A percentile compares a stretch with the other conserved stretches of the same genome.
phyloP scores from a whole-genome alignment of 2,888 invertebrate genomes.

The Temnothorax unifasciatus region DNA sequence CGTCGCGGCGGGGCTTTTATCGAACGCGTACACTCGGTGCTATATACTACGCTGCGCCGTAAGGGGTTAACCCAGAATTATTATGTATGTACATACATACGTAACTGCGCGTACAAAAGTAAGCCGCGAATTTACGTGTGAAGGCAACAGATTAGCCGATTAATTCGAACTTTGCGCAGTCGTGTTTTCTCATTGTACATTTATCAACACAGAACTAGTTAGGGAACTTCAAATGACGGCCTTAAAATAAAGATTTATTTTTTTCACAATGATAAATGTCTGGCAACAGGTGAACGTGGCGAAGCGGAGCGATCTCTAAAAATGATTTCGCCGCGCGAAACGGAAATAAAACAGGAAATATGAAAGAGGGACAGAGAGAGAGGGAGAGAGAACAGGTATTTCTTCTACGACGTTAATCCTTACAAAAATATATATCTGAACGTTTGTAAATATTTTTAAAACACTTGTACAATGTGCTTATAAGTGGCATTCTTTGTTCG shows the following conservation, averaged over 20 bases:
- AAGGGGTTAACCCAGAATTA: constrained; percentile 35
- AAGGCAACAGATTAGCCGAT: constrained; percentile 48
- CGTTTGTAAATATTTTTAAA: constrained; percentile 72
- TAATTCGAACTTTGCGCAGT: constrained; percentile 62
- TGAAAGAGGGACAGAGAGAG: constrained; percentile 5
- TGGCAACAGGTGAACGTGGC: constrained; percentile 43
- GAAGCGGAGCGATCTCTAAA: constrained; percentile 44
- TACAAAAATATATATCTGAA: constrained; percentile 54
- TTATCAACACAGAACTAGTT: constrained; percentile 71
- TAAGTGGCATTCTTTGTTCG: constrained; percentile 72
- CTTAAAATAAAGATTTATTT: constrained; percentile 75
- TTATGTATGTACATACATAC: neutral
- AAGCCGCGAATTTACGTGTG: constrained; percentile 4
- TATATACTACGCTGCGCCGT: constrained; percentile 1
- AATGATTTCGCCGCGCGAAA: constrained; percentile 31
- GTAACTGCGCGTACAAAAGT: constrained; percentile 11
- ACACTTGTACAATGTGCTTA: constrained; percentile 75
- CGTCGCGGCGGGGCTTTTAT: neutral
- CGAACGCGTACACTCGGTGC: neutral
- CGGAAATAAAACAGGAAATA: constrained; percentile 47
- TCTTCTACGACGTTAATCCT: constrained; percentile 51
- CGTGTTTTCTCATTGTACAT: constrained; percentile 72
- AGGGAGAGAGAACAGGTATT: constrained; percentile 26
- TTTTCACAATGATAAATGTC: constrained; percentile 69
- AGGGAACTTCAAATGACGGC: constrained; percentile 72